Conservation (phyloP, 92 coral and sea anemone species). For the Pocillopora meandrina region DNA sequence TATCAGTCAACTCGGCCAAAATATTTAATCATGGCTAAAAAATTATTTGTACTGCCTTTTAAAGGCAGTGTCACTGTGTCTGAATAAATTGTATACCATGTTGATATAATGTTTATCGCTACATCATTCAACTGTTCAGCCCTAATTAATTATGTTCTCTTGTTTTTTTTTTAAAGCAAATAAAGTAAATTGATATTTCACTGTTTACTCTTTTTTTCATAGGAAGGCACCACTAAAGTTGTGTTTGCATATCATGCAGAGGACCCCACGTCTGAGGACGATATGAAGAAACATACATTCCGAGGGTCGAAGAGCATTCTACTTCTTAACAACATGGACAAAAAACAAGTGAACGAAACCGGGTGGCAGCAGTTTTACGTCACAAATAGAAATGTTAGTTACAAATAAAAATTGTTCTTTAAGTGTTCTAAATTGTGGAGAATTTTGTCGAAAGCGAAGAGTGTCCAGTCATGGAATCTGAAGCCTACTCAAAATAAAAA, state of each 20-base stretch:
- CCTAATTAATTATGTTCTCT: neutral
- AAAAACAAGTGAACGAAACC: neutral
- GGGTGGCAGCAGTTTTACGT: neutral
- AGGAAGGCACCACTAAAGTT: constrained; percentile 11
- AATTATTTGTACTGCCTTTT: no score
- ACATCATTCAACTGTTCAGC: no score
- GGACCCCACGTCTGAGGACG: neutral
- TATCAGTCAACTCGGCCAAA: neutral
- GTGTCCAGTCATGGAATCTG: no score
- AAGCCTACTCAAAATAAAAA: neutral
- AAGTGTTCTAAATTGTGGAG: neutral
- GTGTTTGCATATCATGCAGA: constrained; percentile 20
- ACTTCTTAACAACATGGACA: constrained; percentile 12
- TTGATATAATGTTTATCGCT: no score
- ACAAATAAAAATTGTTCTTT: neutral
- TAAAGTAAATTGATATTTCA: neutral
- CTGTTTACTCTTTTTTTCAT: neutral
- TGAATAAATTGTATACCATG: no score
- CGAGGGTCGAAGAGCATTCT: constrained; percentile 2
- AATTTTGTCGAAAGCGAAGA: no score
- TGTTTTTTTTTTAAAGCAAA: neutral
- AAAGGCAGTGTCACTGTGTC: no score
- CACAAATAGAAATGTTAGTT: neutral
- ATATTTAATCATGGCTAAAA: neutral
- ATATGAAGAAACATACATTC: neutral